phyloP scores from a whole-genome alignment of 2,888 invertebrate genomes.

The Cryptus viduatorius region DNA sequence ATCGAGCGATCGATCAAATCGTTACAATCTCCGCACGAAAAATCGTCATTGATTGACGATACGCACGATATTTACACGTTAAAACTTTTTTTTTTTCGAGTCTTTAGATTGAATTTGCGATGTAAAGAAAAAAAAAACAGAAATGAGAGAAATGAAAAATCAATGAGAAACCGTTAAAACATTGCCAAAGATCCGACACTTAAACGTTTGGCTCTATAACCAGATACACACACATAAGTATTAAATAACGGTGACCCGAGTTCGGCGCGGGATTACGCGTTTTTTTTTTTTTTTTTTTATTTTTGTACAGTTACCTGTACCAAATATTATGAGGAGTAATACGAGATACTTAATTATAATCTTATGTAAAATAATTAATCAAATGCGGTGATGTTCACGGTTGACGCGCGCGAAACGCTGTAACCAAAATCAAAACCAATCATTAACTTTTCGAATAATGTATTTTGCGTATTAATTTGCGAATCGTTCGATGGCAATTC shows the following conservation, averaged over 20 bases:
- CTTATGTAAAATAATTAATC: slow-evolving; percentile 41
- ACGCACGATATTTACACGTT: not conserved
- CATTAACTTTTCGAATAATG: slow-evolving; percentile 30
- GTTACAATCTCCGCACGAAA: slow-evolving; percentile 25
- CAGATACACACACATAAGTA: slow-evolving; percentile 68
- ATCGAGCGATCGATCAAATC: slow-evolving; percentile 32
- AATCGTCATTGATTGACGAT: slow-evolving; percentile 44
- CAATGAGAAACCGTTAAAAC: slow-evolving; percentile 60
- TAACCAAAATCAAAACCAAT: slow-evolving; percentile 7
- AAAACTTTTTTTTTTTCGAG: slow-evolving; percentile 34
- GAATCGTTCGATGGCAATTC: slow-evolving; percentile 44
- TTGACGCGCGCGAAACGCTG: not conserved
- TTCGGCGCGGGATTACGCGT: slow-evolving; percentile 16
- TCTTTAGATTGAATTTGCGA: slow-evolving; percentile 53
- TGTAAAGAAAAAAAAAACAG: slow-evolving; percentile 44
- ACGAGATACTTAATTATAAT: slow-evolving; percentile 49
- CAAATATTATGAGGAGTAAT: slow-evolving; percentile 58
- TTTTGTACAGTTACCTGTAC: slow-evolving; percentile 64
- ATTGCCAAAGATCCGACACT: slow-evolving; percentile 75
- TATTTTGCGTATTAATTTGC: slow-evolving; percentile 45
- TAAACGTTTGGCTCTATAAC: slow-evolving; percentile 72
- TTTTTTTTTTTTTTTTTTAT: slow-evolving; percentile 24
- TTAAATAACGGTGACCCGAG: slow-evolving; percentile 60
- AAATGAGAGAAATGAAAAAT: slow-evolving; percentile 27
- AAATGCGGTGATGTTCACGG: slow-evolving; percentile 54